phyloP scores from a whole-genome alignment of 2,113 vertebrate species.

The Malurus cyaneus region DNA sequence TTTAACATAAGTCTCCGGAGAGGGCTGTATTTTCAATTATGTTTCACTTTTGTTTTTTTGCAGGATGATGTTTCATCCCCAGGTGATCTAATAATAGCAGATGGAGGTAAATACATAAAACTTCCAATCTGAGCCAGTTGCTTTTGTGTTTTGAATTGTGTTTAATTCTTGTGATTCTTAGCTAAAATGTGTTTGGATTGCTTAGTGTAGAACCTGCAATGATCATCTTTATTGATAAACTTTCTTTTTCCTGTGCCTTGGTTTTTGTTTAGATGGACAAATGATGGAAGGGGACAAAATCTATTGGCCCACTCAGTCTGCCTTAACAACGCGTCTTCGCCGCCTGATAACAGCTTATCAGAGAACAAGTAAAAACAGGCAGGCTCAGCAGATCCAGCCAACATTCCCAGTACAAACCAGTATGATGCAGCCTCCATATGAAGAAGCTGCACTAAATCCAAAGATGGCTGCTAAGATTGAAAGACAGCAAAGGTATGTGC shows the following conservation, averaged over 20 bases:
- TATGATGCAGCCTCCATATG: conserved; percentile 80
- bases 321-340: conserved; percentile 91
- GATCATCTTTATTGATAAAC: neutral
- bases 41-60: neutral
- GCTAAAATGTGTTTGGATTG: neutral
- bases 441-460: conserved; percentile 86
- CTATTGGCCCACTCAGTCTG: conserved; percentile 94
- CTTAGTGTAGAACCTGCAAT: neutral
- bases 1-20: neutral
- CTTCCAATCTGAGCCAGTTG: neutral
- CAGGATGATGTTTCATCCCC: conserved; percentile 95
- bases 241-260: neutral
- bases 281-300: conserved; percentile 82
- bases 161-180: neutral
- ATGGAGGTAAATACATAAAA: conserved; percentile 76
- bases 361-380: conserved; percentile 90
- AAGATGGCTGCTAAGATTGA: conserved; percentile 98
- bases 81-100: conserved; percentile 92
- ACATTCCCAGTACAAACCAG: conserved; percentile 78
- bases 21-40: neutral
- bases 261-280: conserved; percentile 75
- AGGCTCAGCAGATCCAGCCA: conserved; percentile 89
- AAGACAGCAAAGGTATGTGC: conserved; percentile 89
- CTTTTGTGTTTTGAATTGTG: neutral
- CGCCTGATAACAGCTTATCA: conserved; percentile 97